Evolutionary conservation across 2,888 invertebrate species (phyloP).

Genomic region (Villa cingulata): DNA sequence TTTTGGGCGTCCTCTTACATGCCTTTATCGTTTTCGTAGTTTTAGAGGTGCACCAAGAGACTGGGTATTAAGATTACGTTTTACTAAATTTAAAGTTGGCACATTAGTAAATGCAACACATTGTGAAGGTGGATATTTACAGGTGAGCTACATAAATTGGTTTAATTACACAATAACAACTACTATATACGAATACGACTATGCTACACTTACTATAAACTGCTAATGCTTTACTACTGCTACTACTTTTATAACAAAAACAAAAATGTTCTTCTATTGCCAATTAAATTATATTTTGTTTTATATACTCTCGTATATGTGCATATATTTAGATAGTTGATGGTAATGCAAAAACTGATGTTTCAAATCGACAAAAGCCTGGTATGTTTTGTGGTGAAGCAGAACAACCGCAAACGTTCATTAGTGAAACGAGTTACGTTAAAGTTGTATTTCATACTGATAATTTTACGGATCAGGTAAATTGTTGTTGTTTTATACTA

Average conservation of each 20-base stretch:
- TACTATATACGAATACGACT: too few species aligned
- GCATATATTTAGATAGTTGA: slow-evolving; percentile 62
- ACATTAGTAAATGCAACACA: slow-evolving; percentile 73
- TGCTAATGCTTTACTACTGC: not conserved
- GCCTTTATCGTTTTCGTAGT: slow-evolving; percentile 81
- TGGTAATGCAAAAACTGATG: slow-evolving; percentile 79
- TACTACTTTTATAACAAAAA: too few species aligned
- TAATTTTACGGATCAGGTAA: slow-evolving; percentile 76
- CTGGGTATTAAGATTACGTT: slow-evolving; percentile 77
- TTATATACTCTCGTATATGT: too few species aligned
- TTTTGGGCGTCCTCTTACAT: slow-evolving; percentile 73
- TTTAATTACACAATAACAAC: too few species aligned
- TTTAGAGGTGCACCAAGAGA: slow-evolving; percentile 78
- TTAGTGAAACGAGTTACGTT: slow-evolving; percentile 86
- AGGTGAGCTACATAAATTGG: too few species aligned
- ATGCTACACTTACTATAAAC: too few species aligned
- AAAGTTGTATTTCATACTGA: slow-evolving; percentile 83
- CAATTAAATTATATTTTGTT: too few species aligned
- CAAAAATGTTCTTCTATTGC: too few species aligned
- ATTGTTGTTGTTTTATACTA: not conserved
- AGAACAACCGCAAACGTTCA: slow-evolving; percentile 87
- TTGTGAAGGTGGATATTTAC: slow-evolving; percentile 78
- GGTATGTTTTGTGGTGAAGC: slow-evolving; percentile 89
- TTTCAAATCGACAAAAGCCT: slow-evolving; percentile 75
- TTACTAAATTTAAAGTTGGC: slow-evolving; percentile 88